A percentile compares a stretch with the other conserved stretches of the same genome.
Evolutionary conservation across 1,140 invertebrate genomes (phyloP).

Genomic region (Pseudomyrmex pallidus): DNA sequence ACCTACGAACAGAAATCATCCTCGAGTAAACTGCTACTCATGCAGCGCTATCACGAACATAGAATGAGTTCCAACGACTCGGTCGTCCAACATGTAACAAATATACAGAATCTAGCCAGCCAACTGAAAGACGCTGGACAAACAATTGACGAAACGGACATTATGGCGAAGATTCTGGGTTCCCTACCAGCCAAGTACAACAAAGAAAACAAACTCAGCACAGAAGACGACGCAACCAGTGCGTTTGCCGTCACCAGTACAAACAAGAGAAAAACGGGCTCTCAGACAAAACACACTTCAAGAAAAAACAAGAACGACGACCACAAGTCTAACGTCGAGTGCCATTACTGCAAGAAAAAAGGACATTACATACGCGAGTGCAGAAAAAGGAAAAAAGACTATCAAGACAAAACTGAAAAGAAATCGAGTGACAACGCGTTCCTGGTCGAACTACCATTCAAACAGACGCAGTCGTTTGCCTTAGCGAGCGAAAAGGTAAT

Average conservation of each 20-base stretch:
- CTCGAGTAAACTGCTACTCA: slow-evolving; percentile 34
- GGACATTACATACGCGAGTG: background rate
- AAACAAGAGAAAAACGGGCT: background rate
- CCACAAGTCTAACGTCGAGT: background rate
- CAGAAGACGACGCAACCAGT: background rate
- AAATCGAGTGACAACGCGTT: background rate
- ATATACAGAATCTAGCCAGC: slow-evolving; percentile 21
- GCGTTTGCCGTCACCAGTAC: background rate
- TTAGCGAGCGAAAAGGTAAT: too few relatives aligned
- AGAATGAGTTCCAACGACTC: slow-evolving; percentile 39
- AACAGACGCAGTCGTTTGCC: too few relatives aligned
- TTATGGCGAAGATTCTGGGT: too few relatives aligned
- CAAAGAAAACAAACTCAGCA: background rate
- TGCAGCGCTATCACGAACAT: slow-evolving; percentile 18
- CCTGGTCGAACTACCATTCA: background rate
- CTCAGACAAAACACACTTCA: background rate
- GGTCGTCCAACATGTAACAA: slow-evolving; percentile 41
- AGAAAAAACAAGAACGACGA: background rate
- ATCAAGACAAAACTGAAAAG: too few relatives aligned
- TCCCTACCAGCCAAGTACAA: too few relatives aligned
- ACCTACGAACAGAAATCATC: slow-evolving; percentile 50
- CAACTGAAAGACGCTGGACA: slow-evolving; percentile 3
- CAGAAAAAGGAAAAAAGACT: too few relatives aligned
- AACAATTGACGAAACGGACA: background rate
- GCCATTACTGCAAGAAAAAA: background rate